Base-by-base conservation (phyloP, 2,797 vertebrate genomes). In the Chanos chanos region DNA sequence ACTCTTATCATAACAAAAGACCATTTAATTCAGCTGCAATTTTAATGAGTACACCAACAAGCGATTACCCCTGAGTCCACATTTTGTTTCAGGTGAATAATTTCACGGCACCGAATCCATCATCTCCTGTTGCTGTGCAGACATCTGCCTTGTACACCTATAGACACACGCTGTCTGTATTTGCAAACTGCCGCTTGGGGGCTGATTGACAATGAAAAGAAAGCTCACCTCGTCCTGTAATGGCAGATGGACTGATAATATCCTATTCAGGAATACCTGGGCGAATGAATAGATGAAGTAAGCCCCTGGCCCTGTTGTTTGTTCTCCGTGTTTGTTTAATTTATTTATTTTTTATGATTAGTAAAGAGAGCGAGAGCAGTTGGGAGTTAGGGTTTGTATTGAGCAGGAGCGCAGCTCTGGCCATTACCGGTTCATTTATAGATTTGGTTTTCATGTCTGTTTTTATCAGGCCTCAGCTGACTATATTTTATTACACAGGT, bases 341-440 rank as follows among this genome's bases (percentile, higher is more conserved):
- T 83, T 84, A 79, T 86, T 82, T 78, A 85, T 77, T 78, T 79
- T 74, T 75, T 81, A 80, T 64, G 54, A 72, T 54, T 77, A 78
- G 73, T 77, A 74, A 83, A 83, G 79, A 74, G 76, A n/a, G n/a
- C n/a, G n/a, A n/a, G n/a, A n/a, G n/a, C n/a, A n/a, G n/a, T n/a
- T n/a, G n/a, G n/a, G 83, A 88, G 84, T 78, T 85, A 82, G 78
- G 79, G 80, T 84, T 82, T 85, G 68, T 81, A 77, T 81, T 64
- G 31, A 75, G 65, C 53, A 70, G 45, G 66, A 47, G 71, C 70
- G 79, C 68, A 70, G 71, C 76, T 74, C 76, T 2, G 69, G 65
- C 73, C 71, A 81, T 13, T 71, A 74, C 83, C 80, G 75, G 77
- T 71, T 71, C n/a, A n/a, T n/a, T n/a, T n/a, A n/a, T n/a, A n/a